Base-by-base conservation (phyloP, 2,888 invertebrate genomes). In the Malachius bipustulatus region DNA sequence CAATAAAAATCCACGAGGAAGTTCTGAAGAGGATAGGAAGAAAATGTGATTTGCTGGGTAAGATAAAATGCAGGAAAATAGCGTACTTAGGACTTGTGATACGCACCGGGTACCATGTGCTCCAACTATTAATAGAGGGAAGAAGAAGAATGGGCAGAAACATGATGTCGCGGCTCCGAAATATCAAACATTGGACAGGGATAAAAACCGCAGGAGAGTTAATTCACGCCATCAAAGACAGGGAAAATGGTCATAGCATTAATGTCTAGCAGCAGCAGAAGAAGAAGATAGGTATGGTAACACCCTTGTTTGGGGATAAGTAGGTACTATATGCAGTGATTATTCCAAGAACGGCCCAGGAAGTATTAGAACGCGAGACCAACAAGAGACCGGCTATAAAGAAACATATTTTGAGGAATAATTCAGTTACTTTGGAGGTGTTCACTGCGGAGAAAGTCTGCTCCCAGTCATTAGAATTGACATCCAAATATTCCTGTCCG, bases 81-180 rank as follows among this genome's bases (percentile, higher is more conserved):
- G 24, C 24, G n/a, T 19, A 19, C n/a, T 8, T 19, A n/a, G 24
- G 24, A 6, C 24, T 8, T n/a, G 24, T 19, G n/a, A 19, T 19
- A 19, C 24, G 24, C 6, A 19, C 6, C n/a, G 24, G 24, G n/a
- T 19, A n/a, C 24, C 24, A 19, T 8, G 6, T 19, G 6, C 24
- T 19, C 6, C 24, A 19, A 19, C n/a, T 19, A 19, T 6, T 19
- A 19, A 19, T 19, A 6, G 24, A 19, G 24, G 24, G 24, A n/a
- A 19, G n/a, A n/a, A 19, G 24, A 19, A n/a, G 24, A 19, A n/a
- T 19, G 6, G 24, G 24, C 24, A 19, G 24, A n/a, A 19, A 19
- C 6, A 19, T 6, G 24, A 19, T 19, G 24, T 19, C 24, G n/a
- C n/a, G 24, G 24, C 24, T 19, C 24, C 6, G 24, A n/a, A 19